phyloP scores from a whole-genome alignment of 2,797 vertebrate species.

The Pangasius mekongensis region DNA sequence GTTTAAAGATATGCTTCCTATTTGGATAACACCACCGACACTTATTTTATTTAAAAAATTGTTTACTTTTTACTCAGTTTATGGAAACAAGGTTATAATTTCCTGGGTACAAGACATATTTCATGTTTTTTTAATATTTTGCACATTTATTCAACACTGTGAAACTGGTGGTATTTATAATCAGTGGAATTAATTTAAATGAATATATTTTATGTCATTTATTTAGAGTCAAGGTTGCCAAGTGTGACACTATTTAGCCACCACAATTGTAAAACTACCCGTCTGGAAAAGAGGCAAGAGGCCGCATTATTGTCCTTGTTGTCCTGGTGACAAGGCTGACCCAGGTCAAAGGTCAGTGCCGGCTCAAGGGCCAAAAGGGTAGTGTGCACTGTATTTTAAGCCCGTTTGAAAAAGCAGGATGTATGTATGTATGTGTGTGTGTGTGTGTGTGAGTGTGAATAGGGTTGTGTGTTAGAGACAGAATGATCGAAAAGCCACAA shows the following conservation, averaged over 20 bases:
- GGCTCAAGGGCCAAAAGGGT: conserved; percentile 55
- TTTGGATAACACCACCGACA: not conserved
- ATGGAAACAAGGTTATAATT: not conserved
- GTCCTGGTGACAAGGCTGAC: conserved; percentile 64
- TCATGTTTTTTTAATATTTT: not conserved
- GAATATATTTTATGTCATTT: not conserved
- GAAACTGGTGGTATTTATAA: not conserved
- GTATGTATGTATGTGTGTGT: conserved; percentile 25
- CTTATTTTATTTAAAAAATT: not conserved
- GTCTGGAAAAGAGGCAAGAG: conserved; percentile 3
- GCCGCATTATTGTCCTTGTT: conserved; percentile 47
- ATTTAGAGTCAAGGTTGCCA: not conserved
- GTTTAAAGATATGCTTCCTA: not conserved
- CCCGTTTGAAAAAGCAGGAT: conserved; percentile 50
- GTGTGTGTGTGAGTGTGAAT: conserved; percentile 55
- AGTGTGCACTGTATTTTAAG: conserved; percentile 59
- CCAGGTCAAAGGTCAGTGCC: conserved; percentile 65
- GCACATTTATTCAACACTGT: not conserved
- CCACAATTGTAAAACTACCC: not conserved
- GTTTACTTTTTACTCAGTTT: not conserved
- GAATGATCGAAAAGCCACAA: conserved; percentile 56
- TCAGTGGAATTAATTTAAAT: not conserved
- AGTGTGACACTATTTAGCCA: not conserved
- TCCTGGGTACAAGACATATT: not conserved
- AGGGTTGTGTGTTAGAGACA: conserved; percentile 63